These are phyloP conservation scores for Catajapyx aquilonaris DNA, from an alignment of 1,140 invertebrate genomes.

Conservation along the genomic window DNA sequence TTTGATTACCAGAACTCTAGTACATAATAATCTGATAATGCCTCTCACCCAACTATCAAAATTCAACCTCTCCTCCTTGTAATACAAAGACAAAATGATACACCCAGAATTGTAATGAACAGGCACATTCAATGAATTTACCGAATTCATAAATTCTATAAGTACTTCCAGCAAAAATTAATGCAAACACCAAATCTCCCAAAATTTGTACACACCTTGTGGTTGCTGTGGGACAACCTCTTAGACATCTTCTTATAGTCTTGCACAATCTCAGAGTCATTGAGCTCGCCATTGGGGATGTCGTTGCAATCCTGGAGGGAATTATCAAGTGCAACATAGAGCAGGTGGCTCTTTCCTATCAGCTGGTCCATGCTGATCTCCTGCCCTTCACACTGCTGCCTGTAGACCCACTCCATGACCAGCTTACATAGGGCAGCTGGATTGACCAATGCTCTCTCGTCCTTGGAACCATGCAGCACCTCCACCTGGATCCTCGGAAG, in stretches of 20 bases:
- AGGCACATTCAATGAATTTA: background rate
- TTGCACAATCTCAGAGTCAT: conserved; percentile 52
- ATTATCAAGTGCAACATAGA: conserved; percentile 52
- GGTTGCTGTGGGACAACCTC: conserved; percentile 18
- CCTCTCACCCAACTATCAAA: too few species aligned
- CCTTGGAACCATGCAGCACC: conserved; percentile 34
- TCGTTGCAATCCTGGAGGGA: conserved; percentile 57
- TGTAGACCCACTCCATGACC: conserved; percentile 42
- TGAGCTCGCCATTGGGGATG: conserved; percentile 38
- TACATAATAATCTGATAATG: too few species aligned
- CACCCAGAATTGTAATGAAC: background rate
- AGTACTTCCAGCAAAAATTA: background rate
- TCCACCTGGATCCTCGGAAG: conserved; percentile 42
- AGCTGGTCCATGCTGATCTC: conserved; percentile 25
- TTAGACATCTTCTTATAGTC: conserved; percentile 56
- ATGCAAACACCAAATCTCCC: conserved; percentile 1
- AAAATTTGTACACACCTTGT: conserved; percentile 15
- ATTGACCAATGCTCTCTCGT: conserved; percentile 35
- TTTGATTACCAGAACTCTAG: too few species aligned
- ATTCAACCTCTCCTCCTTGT: too few species aligned
- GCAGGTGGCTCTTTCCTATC: conserved; percentile 38
- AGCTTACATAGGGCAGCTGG: conserved; percentile 36
- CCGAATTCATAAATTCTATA: conserved; percentile 2
- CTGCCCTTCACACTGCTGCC: conserved; percentile 27
- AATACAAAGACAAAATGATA: too few species aligned